Percentiles rank a stretch among this genome's conserved stretches.
These are phyloP conservation scores for Ips nitidus DNA, from an alignment of 1,140 invertebrate species.

Conservation along the genomic window DNA sequence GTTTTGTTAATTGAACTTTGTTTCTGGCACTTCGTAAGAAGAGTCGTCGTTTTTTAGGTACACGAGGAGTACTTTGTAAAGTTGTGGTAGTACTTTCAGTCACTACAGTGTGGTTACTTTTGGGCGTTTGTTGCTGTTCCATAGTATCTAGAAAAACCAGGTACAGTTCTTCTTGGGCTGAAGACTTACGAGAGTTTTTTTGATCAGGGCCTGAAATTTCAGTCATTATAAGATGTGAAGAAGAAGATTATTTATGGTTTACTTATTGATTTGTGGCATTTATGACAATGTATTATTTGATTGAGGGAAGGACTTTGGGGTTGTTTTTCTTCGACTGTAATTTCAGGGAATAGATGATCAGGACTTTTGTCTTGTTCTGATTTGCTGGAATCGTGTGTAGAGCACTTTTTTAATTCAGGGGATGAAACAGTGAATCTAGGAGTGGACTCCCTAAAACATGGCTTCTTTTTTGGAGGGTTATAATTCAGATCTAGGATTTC, in stretches of 20 bases:
- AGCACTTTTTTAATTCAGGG: background rate
- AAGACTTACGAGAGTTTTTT: background rate
- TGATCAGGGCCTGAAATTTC: background rate
- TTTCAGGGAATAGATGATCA: slow-evolving; percentile 1
- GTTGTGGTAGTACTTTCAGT: slow-evolving; percentile 7
- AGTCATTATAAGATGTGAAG: background rate
- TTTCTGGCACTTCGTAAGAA: slow-evolving; percentile 18
- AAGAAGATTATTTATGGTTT: background rate
- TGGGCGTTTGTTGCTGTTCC: background rate
- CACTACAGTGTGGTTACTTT: slow-evolving; percentile 4
- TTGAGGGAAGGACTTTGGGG: background rate
- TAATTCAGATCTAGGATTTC: slow-evolving; percentile 17
- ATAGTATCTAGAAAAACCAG: slow-evolving; percentile 12
- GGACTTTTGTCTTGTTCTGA: background rate
- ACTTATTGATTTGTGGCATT: background rate
- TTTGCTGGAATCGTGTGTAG: slow-evolving; percentile 10
- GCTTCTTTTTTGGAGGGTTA: slow-evolving; percentile 27
- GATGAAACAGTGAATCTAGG: slow-evolving; percentile 13
- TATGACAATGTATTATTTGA: background rate
- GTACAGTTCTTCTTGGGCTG: background rate
- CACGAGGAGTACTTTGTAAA: background rate
- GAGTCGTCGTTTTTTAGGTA: slow-evolving; percentile 3
- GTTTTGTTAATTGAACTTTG: slow-evolving; percentile 5
- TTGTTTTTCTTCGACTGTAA: background rate
- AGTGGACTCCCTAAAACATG: slow-evolving; percentile 13